These are phyloP conservation scores for Orchestia grillus DNA, from an alignment of 1,140 invertebrate species.

Conservation along the genomic window DNA sequence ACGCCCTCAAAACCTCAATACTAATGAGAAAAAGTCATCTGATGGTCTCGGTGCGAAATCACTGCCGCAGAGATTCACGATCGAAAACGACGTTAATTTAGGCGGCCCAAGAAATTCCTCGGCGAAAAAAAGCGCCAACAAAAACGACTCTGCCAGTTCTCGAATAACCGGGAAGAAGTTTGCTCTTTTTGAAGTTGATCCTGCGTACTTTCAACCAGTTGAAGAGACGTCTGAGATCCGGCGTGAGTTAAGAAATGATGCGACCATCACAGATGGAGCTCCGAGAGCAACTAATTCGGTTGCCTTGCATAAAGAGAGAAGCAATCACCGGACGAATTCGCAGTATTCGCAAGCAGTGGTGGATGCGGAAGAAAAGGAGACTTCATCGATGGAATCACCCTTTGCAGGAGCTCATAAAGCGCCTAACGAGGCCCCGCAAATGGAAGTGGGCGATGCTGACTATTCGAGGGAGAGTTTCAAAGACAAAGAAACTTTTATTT, in stretches of 20 bases:
- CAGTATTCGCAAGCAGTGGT: background rate
- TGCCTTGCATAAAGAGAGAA: background rate
- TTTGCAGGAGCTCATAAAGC: background rate
- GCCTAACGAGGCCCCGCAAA: background rate
- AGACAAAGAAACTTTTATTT: background rate
- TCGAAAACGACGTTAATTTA: background rate
- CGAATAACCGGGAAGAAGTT: conserved; percentile 15
- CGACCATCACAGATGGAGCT: background rate
- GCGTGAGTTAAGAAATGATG: background rate
- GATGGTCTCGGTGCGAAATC: background rate
- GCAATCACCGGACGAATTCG: conserved; percentile 20
- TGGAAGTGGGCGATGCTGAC: conserved; percentile 7
- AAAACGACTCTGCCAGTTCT: conserved; percentile 14
- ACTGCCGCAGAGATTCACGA: background rate
- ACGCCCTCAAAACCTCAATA: background rate
- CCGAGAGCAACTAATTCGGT: conserved; percentile 1
- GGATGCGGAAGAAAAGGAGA: background rate
- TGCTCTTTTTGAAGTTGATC: background rate
- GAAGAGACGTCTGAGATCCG: background rate
- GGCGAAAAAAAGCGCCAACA: background rate
- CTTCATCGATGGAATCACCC: background rate
- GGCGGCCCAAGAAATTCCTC: background rate
- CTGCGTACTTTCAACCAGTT: background rate
- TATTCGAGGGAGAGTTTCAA: background rate
- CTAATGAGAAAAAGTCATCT: conserved; percentile 11